Conservation (phyloP, 2,888 invertebrate genomes). For the Sisyra nigra region DNA sequence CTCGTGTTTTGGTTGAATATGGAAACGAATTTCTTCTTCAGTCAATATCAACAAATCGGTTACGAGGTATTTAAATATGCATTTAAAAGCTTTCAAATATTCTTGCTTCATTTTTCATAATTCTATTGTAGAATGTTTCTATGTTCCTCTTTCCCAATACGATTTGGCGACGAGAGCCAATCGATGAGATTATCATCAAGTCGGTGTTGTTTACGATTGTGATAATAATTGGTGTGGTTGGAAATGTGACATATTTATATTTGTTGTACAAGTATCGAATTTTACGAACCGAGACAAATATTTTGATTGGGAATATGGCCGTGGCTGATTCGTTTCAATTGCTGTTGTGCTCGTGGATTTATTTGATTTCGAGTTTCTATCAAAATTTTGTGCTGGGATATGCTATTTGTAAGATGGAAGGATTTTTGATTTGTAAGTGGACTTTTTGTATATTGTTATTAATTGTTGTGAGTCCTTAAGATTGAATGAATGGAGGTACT, state of each 20-base stretch:
- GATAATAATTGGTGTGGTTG: conserved; percentile 45
- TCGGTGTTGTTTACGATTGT: conserved; percentile 39
- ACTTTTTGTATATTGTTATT: too few species aligned
- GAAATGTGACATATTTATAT: conserved; percentile 47
- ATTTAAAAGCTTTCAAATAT: too few species aligned
- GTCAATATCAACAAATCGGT: too few species aligned
- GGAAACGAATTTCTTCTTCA: too few species aligned
- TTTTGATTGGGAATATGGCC: conserved; percentile 60
- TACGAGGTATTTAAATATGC: too few species aligned
- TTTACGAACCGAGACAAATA: conserved; percentile 52
- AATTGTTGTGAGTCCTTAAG: too few species aligned
- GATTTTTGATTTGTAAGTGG: conserved; percentile 50
- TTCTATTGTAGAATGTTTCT: too few species aligned
- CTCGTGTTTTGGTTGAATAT: too few species aligned
- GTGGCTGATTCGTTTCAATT: conserved; percentile 49
- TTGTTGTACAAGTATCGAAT: conserved; percentile 43
- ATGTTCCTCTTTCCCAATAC: conserved; percentile 3
- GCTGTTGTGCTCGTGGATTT: conserved; percentile 57
- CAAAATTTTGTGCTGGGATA: conserved; percentile 61
- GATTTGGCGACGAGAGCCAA: conserved; percentile 2
- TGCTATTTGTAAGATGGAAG: conserved; percentile 62
- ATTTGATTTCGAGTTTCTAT: conserved; percentile 56
- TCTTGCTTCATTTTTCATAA: too few species aligned
- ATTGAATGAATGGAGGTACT: too few species aligned
- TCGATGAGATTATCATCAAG: conserved; percentile 26